Percentiles rank a stretch among this genome's conserved stretches.
Evolutionary conservation across 2,888 invertebrate genomes (phyloP).

Genomic region (Morinoia aosen): DNA sequence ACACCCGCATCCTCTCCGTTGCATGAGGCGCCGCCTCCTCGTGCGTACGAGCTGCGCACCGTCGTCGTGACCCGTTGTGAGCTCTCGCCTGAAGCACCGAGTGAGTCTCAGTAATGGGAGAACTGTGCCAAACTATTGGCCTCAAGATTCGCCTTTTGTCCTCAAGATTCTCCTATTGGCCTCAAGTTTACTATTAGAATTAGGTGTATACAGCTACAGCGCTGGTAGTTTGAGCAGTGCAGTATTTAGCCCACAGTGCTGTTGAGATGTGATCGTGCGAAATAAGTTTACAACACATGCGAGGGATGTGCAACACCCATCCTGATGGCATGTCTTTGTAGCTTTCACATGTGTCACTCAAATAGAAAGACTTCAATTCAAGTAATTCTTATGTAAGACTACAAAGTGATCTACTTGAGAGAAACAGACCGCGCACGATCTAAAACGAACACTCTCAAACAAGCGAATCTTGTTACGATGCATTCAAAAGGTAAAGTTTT

Average conservation of each 20-base stretch:
- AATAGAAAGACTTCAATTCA: background rate
- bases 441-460: background rate
- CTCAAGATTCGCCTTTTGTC: background rate
- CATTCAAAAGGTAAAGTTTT: background rate
- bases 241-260: background rate
- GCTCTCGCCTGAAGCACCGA: background rate
- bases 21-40: background rate
- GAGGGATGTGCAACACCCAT: background rate
- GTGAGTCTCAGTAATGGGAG: background rate
- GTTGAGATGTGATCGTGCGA: background rate
- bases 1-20: background rate
- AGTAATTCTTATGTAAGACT: background rate
- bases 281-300: background rate
- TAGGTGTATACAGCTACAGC: background rate
- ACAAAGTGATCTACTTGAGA: background rate
- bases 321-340: background rate
- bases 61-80: background rate
- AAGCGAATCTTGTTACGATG: background rate
- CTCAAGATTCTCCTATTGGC: background rate
- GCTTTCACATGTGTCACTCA: background rate
- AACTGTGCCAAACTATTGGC: background rate
- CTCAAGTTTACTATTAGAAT: background rate
- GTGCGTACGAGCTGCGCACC: constrained; percentile 36
- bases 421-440: background rate
- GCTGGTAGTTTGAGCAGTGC: background rate